Evolutionary conservation across 2,888 invertebrate species (phyloP), one percentile per base, ranked within the genome.

Genomic region (Ptycholaimellus sp.): DNA sequence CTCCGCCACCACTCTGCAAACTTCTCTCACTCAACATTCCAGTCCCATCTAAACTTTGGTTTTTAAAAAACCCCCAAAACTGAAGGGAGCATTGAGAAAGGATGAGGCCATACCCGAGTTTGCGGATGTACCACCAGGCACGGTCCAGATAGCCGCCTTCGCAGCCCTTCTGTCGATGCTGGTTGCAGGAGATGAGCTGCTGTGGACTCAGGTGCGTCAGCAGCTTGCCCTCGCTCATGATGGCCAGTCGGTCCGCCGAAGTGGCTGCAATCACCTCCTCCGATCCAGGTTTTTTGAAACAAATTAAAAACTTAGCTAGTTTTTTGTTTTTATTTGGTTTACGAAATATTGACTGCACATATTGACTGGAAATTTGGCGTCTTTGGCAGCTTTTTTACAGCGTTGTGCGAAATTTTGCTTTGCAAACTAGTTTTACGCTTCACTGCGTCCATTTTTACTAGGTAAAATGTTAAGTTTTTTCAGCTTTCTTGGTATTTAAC

Each of bases 51-150:
- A n/a, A n/a, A n/a, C 14, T 34, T 7, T 33, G 16, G 3, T 35
- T 35, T 35, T 35, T 35, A 3, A 11, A 34, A 34, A 35, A n/a
- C n/a, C n/a, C n/a, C n/a, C n/a, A n/a, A n/a, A 16, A 25, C 14
- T 7, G 14, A 14, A 11, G 14, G 9, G 30, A 11, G 14, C 30
- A 30, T 6, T 7, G 23, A 11, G n/a, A n/a, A n/a, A n/a, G n/a
- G 19, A 16, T 36, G 5, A 2, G 11, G 17, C 47, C 56, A 44
- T 49, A 68, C 69, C 69, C 69, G 38, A 70, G 70, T 59, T 71
- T 73, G 42, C 75, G 68, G 40, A 82, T 68, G 60, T 71, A 87
- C 60, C 74, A 73, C 90, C 87, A 90, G 0, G 85, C 85, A 37
- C 74, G 68, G 55, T 87, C 85, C 44, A 87, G 67, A 56, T 80